Evolutionary conservation across 1,140 invertebrate genomes (phyloP), one percentile per base, ranked within the genome.

Genomic region (Pogonomyrmex californicus): DNA sequence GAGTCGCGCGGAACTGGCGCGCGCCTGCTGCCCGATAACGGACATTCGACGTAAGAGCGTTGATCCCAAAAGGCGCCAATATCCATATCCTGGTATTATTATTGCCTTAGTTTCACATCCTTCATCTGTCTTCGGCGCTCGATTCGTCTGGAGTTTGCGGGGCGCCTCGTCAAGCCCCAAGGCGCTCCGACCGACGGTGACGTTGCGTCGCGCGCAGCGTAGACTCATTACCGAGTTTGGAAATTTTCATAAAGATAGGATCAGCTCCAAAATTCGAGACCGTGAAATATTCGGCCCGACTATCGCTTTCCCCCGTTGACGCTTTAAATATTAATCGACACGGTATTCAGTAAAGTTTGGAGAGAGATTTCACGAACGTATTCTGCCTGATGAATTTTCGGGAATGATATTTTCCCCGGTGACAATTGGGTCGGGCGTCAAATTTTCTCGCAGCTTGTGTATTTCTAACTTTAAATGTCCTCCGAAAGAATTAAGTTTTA

Each of bases 311-410:
- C 17, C 12, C n/a, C 79, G 14, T 58, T 17, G 1, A 23, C 30
- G 65, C n/a, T 60, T 83, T 44, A 83, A 83, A 75, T 83, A 83
- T 83, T 49, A 73, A 62, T 75, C 33, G 54, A 62, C 12, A 47
- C 3, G 7, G 38, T 47, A 58, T 49, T 83, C 23, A 17, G 14
- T 38, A 47, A 60, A 73, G 38, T 73, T 83, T 49, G 3, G 10
- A 81, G 14, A n/a, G 65, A 60, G 54, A 71, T 30, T 81, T 70
- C 30, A 38, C 9, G 30, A 58, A 58, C 12, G 7, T 44, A 58
- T 68, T 30, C 23, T 23, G n/a, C 47, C 41, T 58, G 62, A 71
- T 70, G 9, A 82, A 82, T 58, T 58, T 36, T 4, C 4, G 9
- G 33, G 33, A 66, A 65, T 2, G 76, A n/a, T 66, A 65, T 47